Conservation (phyloP, 2,797 vertebrate genomes). For the Menidia menidia region DNA sequence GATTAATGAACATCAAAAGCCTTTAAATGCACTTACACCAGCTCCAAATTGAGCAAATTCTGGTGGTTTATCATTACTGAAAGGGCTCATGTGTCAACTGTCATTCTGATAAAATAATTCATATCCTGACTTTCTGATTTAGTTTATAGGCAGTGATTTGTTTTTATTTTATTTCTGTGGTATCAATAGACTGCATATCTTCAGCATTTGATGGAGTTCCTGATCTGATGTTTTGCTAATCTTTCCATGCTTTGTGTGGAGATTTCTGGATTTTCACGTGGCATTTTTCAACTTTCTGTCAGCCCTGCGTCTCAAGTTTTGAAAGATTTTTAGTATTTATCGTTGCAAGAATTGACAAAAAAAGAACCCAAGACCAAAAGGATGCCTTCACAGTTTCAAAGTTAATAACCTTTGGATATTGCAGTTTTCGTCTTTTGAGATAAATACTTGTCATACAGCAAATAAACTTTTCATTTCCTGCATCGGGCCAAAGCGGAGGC, state of each 20-base stretch:
- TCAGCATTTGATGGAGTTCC: constrained; percentile 30
- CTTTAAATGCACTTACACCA: constrained; percentile 61
- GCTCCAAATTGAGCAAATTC: constrained; percentile 60
- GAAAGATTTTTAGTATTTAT: constrained; percentile 10
- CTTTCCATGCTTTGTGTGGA: constrained; percentile 24
- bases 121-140: constrained; percentile 46
- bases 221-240: constrained; percentile 43
- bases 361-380: constrained; percentile 26
- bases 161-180: constrained; percentile 43
- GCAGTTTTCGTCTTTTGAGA: constrained; percentile 26
- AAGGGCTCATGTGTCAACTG: constrained; percentile 60
- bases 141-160: constrained; percentile 22
- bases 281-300: constrained; percentile 37
- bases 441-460: constrained; percentile 6
- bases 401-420: constrained; percentile 25
- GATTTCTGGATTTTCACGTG: constrained; percentile 30
- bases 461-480: constrained; percentile 43
- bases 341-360: constrained; percentile 1
- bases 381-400: constrained; percentile 29
- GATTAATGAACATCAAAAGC: constrained; percentile 72
- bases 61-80: constrained; percentile 46
- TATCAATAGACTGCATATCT: constrained; percentile 33
- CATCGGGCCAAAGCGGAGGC: constrained; percentile 36
- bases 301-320: constrained; percentile 17
- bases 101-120: constrained; percentile 66